Evolutionary conservation across 2,888 invertebrate species (phyloP).

Genomic region (Taenaris catops): DNA sequence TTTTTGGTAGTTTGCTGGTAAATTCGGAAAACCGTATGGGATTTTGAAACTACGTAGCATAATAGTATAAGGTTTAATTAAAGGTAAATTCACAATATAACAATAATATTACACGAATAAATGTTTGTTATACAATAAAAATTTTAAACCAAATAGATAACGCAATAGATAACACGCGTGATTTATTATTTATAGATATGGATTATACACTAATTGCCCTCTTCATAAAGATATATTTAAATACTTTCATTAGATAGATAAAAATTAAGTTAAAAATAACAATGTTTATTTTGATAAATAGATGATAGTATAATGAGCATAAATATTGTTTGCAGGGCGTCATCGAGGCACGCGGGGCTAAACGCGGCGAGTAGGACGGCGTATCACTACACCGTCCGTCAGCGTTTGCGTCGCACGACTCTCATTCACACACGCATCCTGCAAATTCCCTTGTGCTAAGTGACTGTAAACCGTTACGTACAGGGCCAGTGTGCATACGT

Average conservation of each 20-base stretch:
- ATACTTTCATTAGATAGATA: slow-evolving; percentile 8
- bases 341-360: slow-evolving; percentile 65
- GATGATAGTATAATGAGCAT: slow-evolving; percentile 25
- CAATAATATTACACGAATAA: too few species aligned
- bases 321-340: slow-evolving; percentile 55
- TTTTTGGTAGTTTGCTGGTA: too few species aligned
- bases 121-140: background rate
- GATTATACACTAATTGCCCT: slow-evolving; percentile 1
- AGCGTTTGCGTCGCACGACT: slow-evolving; percentile 72
- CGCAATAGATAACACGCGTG: background rate
- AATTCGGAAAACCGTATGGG: too few species aligned
- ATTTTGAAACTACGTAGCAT: too few species aligned
- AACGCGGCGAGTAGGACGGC: slow-evolving; percentile 46
- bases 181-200: slow-evolving; percentile 2
- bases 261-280: slow-evolving; percentile 8
- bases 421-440: slow-evolving; percentile 55
- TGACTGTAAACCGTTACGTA: slow-evolving; percentile 36
- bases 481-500: slow-evolving; percentile 35
- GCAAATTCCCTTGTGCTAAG: slow-evolving; percentile 39
- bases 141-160: background rate
- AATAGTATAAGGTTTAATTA: too few species aligned
- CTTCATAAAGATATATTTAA: slow-evolving; percentile 2
- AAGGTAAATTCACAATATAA: too few species aligned
- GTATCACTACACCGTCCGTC: slow-evolving; percentile 59
- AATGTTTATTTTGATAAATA: slow-evolving; percentile 18